Evolutionary conservation across 1,140 invertebrate genomes (phyloP).

Genomic region (Atta colombica): DNA sequence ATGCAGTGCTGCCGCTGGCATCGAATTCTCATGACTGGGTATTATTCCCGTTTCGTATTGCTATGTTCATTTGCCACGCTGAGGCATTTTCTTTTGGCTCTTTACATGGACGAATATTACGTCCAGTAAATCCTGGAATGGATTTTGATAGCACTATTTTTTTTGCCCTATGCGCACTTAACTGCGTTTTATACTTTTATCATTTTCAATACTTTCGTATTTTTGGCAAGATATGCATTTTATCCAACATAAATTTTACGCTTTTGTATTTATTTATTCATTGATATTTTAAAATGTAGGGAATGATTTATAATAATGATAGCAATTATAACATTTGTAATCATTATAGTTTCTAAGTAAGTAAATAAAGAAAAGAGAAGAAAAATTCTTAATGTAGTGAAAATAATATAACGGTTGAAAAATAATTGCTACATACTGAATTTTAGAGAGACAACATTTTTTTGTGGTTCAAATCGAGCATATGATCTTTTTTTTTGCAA

Average conservation of each 20-base stretch:
- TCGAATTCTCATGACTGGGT: conserved; percentile 69
- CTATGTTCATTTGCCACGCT: conserved; percentile 61
- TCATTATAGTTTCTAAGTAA: not conserved
- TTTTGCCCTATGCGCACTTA: conserved; percentile 18
- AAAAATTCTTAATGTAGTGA: not conserved
- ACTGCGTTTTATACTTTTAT: not conserved
- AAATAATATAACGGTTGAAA: not conserved
- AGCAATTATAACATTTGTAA: not conserved
- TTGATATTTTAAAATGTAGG: not conserved
- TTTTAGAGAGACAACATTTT: conserved; percentile 6
- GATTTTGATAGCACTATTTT: conserved; percentile 38
- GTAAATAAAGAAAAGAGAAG: not conserved
- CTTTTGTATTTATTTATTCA: not conserved
- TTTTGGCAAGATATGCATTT: not conserved
- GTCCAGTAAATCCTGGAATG: conserved; percentile 37
- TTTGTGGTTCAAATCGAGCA: conserved; percentile 10
- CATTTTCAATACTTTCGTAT: not conserved
- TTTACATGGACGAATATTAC: conserved; percentile 65
- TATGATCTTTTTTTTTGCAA: conserved; percentile 32
- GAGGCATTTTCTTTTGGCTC: conserved; percentile 63
- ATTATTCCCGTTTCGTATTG: conserved; percentile 69
- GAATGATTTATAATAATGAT: not conserved
- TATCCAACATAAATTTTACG: not conserved
- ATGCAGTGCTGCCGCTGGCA: conserved; percentile 67
- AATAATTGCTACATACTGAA: conserved; percentile 16